These are phyloP conservation scores for Hydropotes inermis DNA, from an alignment of 2,113 vertebrate species.

Conservation along the genomic window DNA sequence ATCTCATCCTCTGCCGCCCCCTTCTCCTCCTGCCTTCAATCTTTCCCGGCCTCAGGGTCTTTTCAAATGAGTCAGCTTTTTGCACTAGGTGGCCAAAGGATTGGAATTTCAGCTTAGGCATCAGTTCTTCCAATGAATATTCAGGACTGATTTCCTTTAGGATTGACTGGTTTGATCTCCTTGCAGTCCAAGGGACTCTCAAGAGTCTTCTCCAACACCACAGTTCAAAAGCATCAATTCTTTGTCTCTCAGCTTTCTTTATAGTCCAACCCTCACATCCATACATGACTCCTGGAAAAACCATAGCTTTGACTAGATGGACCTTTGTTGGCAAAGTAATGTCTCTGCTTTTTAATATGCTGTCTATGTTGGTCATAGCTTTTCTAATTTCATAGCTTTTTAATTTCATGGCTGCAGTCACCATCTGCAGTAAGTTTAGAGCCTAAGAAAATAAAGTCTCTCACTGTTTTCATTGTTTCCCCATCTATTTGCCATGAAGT, in stretches of 20 bases:
- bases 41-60: neutral
- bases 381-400: neutral
- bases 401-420: neutral
- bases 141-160: neutral
- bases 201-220: neutral
- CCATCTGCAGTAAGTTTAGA: neutral
- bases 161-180: neutral
- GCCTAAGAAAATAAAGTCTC: neutral
- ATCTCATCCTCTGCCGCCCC: neutral
- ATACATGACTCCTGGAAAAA: neutral
- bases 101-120: neutral
- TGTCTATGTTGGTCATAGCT: neutral
- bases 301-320: neutral
- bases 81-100: neutral
- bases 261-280: neutral
- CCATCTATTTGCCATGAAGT: neutral
- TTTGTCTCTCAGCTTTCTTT: fast-evolving
- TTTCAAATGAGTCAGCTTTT: neutral
- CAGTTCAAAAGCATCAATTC: neutral
- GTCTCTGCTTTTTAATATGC: neutral
- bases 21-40: neutral
- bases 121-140: too few species aligned
- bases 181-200: neutral
- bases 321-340: neutral
- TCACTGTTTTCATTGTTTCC: neutral